Conservation (phyloP, 2,888 invertebrate genomes). For the Elmis aenea region DNA sequence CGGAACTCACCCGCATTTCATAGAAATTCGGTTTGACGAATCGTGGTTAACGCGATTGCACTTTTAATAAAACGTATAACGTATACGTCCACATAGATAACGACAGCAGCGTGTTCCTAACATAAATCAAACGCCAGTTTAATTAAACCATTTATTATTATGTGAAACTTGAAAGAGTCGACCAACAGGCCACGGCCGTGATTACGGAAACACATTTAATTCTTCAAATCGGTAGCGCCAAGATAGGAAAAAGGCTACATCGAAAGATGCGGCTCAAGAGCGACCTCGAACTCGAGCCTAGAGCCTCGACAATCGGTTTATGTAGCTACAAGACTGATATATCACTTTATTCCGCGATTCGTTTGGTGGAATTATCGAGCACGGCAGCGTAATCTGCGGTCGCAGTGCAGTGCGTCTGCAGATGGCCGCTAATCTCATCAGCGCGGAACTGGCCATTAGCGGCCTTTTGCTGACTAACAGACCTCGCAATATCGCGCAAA, state of each 20-base stretch:
- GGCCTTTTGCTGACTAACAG: background rate
- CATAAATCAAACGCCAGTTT: slow-evolving; percentile 19
- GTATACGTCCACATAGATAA: slow-evolving; percentile 15
- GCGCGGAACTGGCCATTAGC: slow-evolving; percentile 13
- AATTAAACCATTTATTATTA: slow-evolving; percentile 21
- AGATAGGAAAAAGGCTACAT: too few species aligned
- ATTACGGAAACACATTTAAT: too few species aligned
- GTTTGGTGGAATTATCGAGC: slow-evolving; percentile 35
- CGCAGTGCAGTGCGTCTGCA: slow-evolving; percentile 35
- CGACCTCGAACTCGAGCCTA: slow-evolving; percentile 28
- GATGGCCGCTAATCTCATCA: slow-evolving; percentile 23
- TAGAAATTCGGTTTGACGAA: slow-evolving; percentile 11
- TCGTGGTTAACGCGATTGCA: slow-evolving; percentile 18
- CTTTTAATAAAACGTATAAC: slow-evolving; percentile 22
- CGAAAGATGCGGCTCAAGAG: too few species aligned
- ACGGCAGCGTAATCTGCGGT: slow-evolving; percentile 32
- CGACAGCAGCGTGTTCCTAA: slow-evolving; percentile 16
- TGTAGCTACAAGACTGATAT: slow-evolving; percentile 36
- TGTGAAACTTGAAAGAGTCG: too few species aligned
- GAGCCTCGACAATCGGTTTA: slow-evolving; percentile 33
- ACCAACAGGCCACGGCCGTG: too few species aligned
- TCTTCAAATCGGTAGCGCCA: too few species aligned
- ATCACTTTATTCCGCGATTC: slow-evolving; percentile 38
- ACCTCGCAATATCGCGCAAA: slow-evolving; percentile 4
- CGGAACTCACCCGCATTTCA: slow-evolving; percentile 14